A percentile compares a stretch with the other conserved stretches of the same genome.
These are phyloP conservation scores for Megaceryle torquata DNA, from an alignment of 2,113 vertebrate species.

Conservation along the genomic window DNA sequence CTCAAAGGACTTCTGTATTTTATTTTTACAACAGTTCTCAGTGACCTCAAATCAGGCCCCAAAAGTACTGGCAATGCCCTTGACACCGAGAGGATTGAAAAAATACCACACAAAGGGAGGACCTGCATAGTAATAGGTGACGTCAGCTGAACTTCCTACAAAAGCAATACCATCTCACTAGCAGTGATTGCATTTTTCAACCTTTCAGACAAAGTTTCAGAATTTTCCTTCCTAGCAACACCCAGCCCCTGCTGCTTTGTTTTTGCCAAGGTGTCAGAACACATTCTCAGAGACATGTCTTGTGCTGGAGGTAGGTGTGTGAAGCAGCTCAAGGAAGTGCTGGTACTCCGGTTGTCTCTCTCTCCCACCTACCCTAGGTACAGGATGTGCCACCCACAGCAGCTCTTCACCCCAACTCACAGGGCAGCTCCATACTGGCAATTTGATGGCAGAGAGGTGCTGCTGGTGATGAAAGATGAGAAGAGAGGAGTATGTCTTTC, in stretches of 20 bases:
- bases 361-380: neutral
- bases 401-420: neutral
- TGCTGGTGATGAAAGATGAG: neutral
- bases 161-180: neutral
- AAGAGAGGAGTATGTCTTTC: neutral
- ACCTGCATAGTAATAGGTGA: neutral
- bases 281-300: neutral
- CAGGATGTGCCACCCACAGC: neutral
- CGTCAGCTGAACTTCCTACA: neutral
- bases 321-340: neutral
- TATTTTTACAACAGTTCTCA: neutral
- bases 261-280: neutral
- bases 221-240: neutral
- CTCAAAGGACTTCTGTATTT: neutral
- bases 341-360: neutral
- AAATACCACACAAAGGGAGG: neutral
- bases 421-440: neutral
- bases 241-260: neutral
- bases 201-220: neutral
- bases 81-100: accelerated
- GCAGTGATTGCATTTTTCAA: neutral
- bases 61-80: accelerated
- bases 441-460: neutral
- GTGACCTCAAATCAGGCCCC: neutral
- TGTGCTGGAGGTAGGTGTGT: neutral